Evolutionary conservation across 1,140 invertebrate genomes (phyloP).

Genomic region (Pogonus chalceus): DNA sequence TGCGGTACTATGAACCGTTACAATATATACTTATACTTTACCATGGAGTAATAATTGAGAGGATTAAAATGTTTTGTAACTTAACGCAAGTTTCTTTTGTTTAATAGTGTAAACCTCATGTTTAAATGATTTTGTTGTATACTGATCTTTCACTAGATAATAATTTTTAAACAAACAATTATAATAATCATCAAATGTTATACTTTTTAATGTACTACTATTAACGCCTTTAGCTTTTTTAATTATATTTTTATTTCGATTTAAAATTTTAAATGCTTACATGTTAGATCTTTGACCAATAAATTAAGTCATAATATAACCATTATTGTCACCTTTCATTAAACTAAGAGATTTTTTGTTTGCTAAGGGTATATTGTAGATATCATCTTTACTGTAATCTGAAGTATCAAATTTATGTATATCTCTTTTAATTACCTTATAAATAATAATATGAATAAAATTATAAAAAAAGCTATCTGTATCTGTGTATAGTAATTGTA

Average conservation of each 20-base stretch:
- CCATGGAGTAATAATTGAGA: too few species aligned
- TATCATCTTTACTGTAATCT: slow-evolving; percentile 20
- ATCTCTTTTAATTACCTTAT: slow-evolving; percentile 17
- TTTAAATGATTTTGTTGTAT: slow-evolving; percentile 16
- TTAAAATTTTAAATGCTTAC: slow-evolving; percentile 27
- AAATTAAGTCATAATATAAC: slow-evolving; percentile 32
- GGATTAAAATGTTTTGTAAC: too few species aligned
- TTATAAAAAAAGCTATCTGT: slow-evolving; percentile 25
- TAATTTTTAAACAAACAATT: slow-evolving; percentile 16
- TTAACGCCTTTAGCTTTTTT: slow-evolving; percentile 26
- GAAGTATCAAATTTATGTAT: slow-evolving; percentile 9
- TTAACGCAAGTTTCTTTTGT: slow-evolving; percentile 21
- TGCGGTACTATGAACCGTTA: too few species aligned
- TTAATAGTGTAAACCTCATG: slow-evolving; percentile 19
- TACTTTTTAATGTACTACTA: slow-evolving; percentile 17
- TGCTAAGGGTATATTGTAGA: slow-evolving; percentile 21
- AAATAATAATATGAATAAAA: slow-evolving; percentile 18
- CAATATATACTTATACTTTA: too few species aligned
- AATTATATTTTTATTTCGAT: slow-evolving; percentile 13
- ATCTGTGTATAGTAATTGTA: slow-evolving; percentile 25
- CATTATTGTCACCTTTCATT: slow-evolving; percentile 41
- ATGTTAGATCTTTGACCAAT: slow-evolving; percentile 36
- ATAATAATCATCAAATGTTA: slow-evolving; percentile 23
- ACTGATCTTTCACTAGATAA: slow-evolving; percentile 10
- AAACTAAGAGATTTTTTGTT: slow-evolving; percentile 41